Percentiles rank a stretch among this genome's conserved stretches.
phyloP scores from a whole-genome alignment of 2,113 vertebrate species.

The Carassius carassius region DNA sequence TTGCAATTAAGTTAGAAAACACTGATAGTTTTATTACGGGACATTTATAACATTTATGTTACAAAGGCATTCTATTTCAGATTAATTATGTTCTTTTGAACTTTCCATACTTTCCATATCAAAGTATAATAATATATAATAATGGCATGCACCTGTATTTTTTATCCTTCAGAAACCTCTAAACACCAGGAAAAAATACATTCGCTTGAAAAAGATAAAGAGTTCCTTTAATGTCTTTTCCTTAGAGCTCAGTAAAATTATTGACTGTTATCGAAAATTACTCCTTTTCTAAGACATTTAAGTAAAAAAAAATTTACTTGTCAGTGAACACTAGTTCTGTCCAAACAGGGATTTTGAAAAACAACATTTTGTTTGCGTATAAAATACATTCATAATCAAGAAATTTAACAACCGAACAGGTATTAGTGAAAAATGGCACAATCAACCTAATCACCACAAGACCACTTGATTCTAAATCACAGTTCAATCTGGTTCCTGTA shows the following conservation, averaged over 20 bases:
- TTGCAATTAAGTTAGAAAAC: neutral
- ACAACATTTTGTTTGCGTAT: neutral
- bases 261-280: too few species aligned
- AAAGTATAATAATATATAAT: too few species aligned
- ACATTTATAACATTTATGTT: too few species aligned
- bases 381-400: neutral
- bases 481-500: slow-evolving; percentile 34
- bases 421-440: slow-evolving; percentile 9
- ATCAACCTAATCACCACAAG: slow-evolving; percentile 29
- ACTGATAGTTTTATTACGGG: too few species aligned
- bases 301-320: neutral
- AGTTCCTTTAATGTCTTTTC: neutral
- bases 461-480: neutral
- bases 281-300: neutral
- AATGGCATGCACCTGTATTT: too few species aligned
- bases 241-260: neutral
- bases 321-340: neutral
- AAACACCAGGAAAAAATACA: neutral
- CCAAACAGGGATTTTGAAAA: too few species aligned
- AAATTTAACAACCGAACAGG: neutral
- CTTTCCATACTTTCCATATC: too few species aligned
- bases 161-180: neutral
- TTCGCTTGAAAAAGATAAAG: neutral
- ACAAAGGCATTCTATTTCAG: too few species aligned
- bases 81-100: too few species aligned